Conservation (phyloP, 2,888 invertebrate genomes). For the Panopea generosa region DNA sequence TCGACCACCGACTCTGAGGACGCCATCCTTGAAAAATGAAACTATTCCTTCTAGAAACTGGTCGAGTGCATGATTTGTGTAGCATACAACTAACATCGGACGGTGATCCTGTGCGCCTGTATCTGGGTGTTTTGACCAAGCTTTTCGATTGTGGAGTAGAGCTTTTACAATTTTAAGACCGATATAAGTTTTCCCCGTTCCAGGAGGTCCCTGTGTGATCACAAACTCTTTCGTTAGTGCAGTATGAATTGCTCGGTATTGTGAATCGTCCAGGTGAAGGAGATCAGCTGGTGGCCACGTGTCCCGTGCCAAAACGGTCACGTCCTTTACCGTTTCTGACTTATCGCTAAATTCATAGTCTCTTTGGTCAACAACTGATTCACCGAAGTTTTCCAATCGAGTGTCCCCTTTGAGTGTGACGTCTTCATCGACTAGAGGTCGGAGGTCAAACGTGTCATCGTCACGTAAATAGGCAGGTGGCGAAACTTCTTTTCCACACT, state of each 20-base stretch:
- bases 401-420: conserved; percentile 51
- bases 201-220: conserved; percentile 90
- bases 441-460: conserved; percentile 56
- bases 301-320: conserved; percentile 20
- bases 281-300: conserved; percentile 64
- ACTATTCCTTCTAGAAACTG: conserved; percentile 84
- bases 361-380: conserved; percentile 11
- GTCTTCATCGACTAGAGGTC: conserved; percentile 68
- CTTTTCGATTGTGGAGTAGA: conserved; percentile 87
- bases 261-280: conserved; percentile 80
- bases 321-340: conserved; percentile 42
- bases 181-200: conserved; percentile 94
- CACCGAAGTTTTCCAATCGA: conserved; percentile 42
- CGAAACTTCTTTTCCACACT: conserved; percentile 64
- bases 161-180: conserved; percentile 90
- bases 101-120: conserved; percentile 63
- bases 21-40: conserved; percentile 69
- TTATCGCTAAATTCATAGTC: conserved; percentile 37
- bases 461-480: conserved; percentile 67
- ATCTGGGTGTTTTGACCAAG: conserved; percentile 82
- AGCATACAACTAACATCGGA: conserved; percentile 84
- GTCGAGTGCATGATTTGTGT: conserved; percentile 85
- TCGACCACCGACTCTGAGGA: conserved; percentile 81
- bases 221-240: conserved; percentile 81
- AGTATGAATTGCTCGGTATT: conserved; percentile 76